Evolutionary conservation across 2,797 vertebrate species (phyloP).

Genomic region (Anguilla megastoma): DNA sequence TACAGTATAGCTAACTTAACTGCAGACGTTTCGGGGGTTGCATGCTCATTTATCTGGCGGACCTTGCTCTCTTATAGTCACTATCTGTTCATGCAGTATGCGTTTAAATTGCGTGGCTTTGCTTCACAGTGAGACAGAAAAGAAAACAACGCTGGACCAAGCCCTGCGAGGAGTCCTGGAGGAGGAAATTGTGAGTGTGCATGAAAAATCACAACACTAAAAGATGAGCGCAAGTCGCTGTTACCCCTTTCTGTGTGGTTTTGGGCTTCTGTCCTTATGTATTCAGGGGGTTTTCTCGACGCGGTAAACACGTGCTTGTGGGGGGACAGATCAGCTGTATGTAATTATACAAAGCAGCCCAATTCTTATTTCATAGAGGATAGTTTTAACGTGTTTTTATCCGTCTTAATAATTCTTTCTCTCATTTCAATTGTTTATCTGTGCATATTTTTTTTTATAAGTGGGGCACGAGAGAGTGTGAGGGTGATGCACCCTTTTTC

Average conservation of each 20-base stretch:
- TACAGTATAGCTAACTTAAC: neutral
- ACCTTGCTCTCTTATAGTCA: neutral
- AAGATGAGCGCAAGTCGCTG: neutral
- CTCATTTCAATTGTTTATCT: neutral
- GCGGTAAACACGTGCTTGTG: neutral
- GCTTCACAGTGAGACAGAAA: slow-evolving; percentile 88
- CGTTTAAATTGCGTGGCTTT: neutral
- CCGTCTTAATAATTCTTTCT: neutral
- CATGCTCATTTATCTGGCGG: neutral
- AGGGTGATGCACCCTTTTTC: neutral
- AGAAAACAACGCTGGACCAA: slow-evolving; percentile 94
- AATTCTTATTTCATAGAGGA: neutral
- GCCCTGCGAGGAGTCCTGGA: slow-evolving; percentile 88
- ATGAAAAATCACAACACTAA: neutral
- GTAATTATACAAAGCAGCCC: neutral
- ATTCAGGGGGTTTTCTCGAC: neutral
- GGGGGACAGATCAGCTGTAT: neutral
- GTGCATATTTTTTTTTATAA: neutral
- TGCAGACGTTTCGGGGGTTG: neutral
- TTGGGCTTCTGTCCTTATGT: neutral
- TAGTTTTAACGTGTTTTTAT: neutral
- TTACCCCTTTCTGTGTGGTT: neutral
- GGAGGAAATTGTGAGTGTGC: slow-evolving; percentile 86
- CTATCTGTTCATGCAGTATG: neutral
- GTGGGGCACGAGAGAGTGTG: no score